Conservation (phyloP, 2,113 vertebrate species). For the Uria aalge region DNA sequence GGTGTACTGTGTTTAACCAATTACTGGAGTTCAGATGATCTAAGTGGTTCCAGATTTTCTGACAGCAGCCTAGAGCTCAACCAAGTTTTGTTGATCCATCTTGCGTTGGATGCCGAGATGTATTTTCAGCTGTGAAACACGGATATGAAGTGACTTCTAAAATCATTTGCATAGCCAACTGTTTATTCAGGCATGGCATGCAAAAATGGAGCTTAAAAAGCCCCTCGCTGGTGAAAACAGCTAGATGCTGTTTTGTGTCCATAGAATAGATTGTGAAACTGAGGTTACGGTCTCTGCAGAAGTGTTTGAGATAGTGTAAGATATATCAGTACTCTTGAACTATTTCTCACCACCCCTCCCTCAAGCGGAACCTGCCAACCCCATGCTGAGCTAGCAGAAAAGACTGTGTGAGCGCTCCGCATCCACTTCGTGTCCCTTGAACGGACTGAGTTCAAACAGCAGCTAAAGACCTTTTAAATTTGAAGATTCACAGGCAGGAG, state of each 20-base stretch:
- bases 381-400: neutral
- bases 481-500: neutral
- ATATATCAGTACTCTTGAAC: neutral
- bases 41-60: neutral
- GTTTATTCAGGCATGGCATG: neutral
- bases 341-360: neutral
- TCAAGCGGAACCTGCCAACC: neutral
- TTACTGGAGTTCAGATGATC: neutral
- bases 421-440: neutral
- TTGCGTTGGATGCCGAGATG: neutral
- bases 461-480: neutral
- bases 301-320: neutral
- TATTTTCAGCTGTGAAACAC: neutral
- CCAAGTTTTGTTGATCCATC: neutral
- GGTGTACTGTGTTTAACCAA: accelerated
- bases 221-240: neutral
- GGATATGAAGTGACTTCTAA: neutral
- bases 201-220: neutral
- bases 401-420: neutral
- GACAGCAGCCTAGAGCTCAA: neutral
- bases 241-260: neutral
- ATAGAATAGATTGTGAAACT: neutral
- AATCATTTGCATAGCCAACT: neutral
- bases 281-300: neutral
- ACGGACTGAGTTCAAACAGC: neutral